These are phyloP conservation scores for Pissodes strobi DNA, from an alignment of 1,140 invertebrate genomes.

Conservation along the genomic window DNA sequence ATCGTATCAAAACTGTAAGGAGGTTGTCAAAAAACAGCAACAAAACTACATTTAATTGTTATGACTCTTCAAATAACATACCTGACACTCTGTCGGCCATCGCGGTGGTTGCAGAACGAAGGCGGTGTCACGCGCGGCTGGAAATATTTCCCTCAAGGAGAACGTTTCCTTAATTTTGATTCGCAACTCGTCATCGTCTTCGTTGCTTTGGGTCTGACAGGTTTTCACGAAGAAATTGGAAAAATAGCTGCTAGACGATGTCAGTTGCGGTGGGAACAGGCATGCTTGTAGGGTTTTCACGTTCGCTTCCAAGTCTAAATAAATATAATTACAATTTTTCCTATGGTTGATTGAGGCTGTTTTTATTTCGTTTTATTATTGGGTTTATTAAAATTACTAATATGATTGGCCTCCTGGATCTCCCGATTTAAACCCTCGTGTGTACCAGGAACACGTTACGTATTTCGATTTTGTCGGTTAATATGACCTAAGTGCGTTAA, in stretches of 20 bases:
- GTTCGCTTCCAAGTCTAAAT: constrained; percentile 31
- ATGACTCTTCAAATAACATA: constrained; percentile 52
- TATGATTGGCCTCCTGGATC: too few relatives aligned
- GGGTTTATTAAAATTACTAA: too few relatives aligned
- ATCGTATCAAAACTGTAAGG: too few relatives aligned
- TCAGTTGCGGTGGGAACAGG: constrained; percentile 35
- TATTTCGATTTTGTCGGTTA: too few relatives aligned
- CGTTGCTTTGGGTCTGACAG: neutral
- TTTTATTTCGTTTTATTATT: too few relatives aligned
- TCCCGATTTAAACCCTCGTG: too few relatives aligned
- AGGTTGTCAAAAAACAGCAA: too few relatives aligned
- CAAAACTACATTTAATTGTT: too few relatives aligned
- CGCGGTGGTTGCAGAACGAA: constrained; percentile 67
- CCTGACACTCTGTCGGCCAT: constrained; percentile 89
- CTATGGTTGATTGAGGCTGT: too few relatives aligned
- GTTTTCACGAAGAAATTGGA: constrained; percentile 42
- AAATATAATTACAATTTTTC: too few relatives aligned
- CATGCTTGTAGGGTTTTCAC: constrained; percentile 36
- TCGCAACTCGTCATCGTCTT: constrained; percentile 29
- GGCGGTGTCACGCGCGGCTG: constrained; percentile 56
- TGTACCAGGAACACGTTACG: too few relatives aligned
- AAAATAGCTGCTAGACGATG: constrained; percentile 36
- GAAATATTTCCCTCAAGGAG: constrained; percentile 66
- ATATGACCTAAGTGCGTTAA: too few relatives aligned
- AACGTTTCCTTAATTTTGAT: constrained; percentile 37